A percentile compares a stretch with the other conserved stretches of the same genome.
Conservation (phyloP, 1,140 invertebrate genomes). For the Brachionus sp. region DNA sequence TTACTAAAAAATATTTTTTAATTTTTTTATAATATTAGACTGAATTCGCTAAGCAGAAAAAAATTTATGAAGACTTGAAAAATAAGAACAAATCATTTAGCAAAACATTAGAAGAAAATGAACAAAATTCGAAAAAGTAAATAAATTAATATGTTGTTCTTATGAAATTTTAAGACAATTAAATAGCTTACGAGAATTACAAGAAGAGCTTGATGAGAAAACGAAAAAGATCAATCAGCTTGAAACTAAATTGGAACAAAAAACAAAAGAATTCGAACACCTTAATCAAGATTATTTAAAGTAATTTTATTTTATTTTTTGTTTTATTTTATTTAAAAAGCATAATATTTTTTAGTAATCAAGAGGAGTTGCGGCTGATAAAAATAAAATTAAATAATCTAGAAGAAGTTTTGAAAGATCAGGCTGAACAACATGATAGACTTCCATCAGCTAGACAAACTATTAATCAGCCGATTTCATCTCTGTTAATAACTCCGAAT, state of each 20-base stretch:
- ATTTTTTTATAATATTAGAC: background rate
- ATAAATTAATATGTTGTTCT: too few relatives aligned
- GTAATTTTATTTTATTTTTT: background rate
- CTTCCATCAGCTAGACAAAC: background rate
- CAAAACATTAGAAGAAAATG: background rate
- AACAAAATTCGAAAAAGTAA: background rate
- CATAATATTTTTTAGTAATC: background rate
- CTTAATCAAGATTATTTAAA: background rate
- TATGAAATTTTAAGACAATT: too few relatives aligned
- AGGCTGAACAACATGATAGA: background rate
- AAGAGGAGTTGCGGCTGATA: background rate
- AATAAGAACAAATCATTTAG: background rate
- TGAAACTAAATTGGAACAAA: background rate
- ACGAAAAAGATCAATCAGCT: background rate
- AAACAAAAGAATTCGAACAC: background rate
- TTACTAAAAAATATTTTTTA: too few relatives aligned
- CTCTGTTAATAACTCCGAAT: constrained; percentile 25
- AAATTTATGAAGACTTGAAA: background rate
- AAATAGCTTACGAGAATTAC: background rate
- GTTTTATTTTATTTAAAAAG: background rate
- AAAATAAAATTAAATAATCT: constrained; percentile 20
- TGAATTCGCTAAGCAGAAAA: constrained; percentile 13
- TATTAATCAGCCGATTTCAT: background rate
- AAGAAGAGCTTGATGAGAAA: background rate
- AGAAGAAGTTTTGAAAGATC: constrained; percentile 7